Base-by-base conservation (phyloP, 2,113 vertebrate species). In the Takifugu bimaculatus region DNA sequence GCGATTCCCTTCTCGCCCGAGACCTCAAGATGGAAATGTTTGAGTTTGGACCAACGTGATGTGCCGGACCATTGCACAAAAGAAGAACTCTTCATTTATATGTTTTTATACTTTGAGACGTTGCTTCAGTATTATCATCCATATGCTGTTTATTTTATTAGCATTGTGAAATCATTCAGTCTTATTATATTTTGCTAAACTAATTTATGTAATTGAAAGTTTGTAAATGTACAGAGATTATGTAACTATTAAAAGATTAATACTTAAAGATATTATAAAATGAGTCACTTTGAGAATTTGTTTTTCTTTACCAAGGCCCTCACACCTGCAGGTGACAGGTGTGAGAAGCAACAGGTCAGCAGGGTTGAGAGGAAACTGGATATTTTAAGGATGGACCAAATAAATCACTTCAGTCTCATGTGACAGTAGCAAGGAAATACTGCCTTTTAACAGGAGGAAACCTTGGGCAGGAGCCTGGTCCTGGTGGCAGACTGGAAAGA, bases 181-280 rank as follows among this genome's bases (percentile, higher is more conserved):
- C 13, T 67, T 25, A n/a, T 72, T 70, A 20, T 63, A 67, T 75
- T 80, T 77, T 83, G 62, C 32, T 70, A 54, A 70, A 67, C 63
- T 68, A 62, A 77, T 74, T 50, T 2, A 3, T 87, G 75, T 83
- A 77, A 86, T 88, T 88, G 89, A 88, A 80, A 59, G 28, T 90
- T 89, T 89, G 74, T 88, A 87, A 82, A 84, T 91, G 87, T 91
- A 91, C 82, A 92, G 85, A 89, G 79, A 87, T 85, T 62, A 72
- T 89, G 79, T 87, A 83, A 87, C 80, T 88, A 91, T 87, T 90
- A 90, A 91, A 86, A 86, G 25, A 75, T 82, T 39, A 39, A 39
- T 39, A 39, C 35, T 39, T 39, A 39, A 39, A 39, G 35, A 39
- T 39, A 39, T 32, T 32, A 32, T 39, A 11, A 39, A 39, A 39